These are phyloP conservation scores for Drosophila yooni DNA, from an alignment of 2,888 invertebrate genomes.

Conservation along the genomic window DNA sequence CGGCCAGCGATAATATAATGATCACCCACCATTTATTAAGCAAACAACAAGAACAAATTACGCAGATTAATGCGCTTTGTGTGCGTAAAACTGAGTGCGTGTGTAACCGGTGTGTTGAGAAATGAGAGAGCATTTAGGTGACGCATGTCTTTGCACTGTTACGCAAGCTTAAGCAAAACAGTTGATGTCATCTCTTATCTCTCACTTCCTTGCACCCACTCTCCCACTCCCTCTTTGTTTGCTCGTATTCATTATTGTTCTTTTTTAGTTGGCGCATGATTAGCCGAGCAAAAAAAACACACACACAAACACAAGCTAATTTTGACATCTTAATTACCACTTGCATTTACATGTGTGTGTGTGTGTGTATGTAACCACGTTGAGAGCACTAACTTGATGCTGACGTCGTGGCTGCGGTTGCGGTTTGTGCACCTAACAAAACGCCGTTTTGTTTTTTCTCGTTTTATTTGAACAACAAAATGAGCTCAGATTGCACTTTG, in stretches of 20 bases:
- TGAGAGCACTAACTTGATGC: neutral
- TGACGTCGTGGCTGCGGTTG: conserved; percentile 15
- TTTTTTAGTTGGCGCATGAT: conserved; percentile 27
- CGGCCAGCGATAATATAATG: conserved; percentile 45
- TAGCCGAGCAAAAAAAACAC: conserved; percentile 9
- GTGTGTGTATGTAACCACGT: neutral
- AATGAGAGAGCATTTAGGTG: neutral
- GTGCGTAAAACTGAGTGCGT: neutral
- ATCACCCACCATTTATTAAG: conserved; percentile 2
- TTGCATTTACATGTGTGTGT: neutral
- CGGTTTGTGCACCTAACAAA: conserved; percentile 36
- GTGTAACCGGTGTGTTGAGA: neutral
- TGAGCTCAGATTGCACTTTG: conserved; percentile 22
- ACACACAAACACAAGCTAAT: neutral
- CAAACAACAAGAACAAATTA: neutral
- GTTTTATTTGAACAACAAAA: neutral
- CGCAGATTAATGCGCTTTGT: conserved; percentile 1
- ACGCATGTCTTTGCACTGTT: conserved; percentile 22
- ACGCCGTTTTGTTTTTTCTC: conserved; percentile 25
- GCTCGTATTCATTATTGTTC: conserved; percentile 3
- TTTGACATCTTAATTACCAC: conserved; percentile 48
- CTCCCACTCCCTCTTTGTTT: neutral
- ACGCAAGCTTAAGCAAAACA: conserved; percentile 40
- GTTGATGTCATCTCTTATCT: conserved; percentile 2
- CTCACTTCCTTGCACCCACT: neutral